Evolutionary conservation across 2,888 invertebrate species (phyloP).

Genomic region (Globia sparganii): DNA sequence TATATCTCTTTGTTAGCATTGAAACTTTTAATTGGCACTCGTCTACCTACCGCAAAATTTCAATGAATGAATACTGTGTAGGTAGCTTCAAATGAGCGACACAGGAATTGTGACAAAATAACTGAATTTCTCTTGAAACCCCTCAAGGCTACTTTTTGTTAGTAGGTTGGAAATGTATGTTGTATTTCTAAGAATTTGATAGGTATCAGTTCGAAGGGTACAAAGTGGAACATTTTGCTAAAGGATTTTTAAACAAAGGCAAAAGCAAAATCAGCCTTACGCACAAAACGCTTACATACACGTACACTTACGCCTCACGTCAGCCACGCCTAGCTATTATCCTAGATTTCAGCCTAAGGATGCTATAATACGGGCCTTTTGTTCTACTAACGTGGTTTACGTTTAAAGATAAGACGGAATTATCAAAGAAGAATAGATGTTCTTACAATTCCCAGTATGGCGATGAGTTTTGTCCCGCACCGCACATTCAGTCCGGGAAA

Average conservation of each 20-base stretch:
- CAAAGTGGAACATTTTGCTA: conserved; percentile 17
- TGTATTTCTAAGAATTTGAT: conserved; percentile 10
- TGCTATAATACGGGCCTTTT: conserved; percentile 56
- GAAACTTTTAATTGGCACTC: conserved; percentile 43
- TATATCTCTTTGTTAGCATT: neutral
- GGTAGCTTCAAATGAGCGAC: neutral
- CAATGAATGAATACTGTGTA: conserved; percentile 9
- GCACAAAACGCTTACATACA: conserved; percentile 18
- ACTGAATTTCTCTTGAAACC: conserved; percentile 25
- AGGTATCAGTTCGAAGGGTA: neutral
- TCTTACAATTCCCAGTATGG: conserved; percentile 67
- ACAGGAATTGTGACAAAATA: conserved; percentile 26
- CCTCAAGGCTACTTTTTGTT: conserved; percentile 19
- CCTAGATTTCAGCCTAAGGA: conserved; percentile 52
- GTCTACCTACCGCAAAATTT: conserved; percentile 16
- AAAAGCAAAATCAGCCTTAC: conserved; percentile 8
- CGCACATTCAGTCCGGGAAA: conserved; percentile 53
- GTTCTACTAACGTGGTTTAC: conserved; percentile 53
- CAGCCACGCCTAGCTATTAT: conserved; percentile 38
- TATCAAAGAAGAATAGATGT: conserved; percentile 47
- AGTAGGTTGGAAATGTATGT: conserved; percentile 8
- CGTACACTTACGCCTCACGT: conserved; percentile 31
- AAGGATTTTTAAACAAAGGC: conserved; percentile 17
- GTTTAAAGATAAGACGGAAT: conserved; percentile 55
- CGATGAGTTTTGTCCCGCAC: conserved; percentile 63